Evolutionary conservation across 2,113 vertebrate species (phyloP).

Genomic region (Centropus bengalensis): DNA sequence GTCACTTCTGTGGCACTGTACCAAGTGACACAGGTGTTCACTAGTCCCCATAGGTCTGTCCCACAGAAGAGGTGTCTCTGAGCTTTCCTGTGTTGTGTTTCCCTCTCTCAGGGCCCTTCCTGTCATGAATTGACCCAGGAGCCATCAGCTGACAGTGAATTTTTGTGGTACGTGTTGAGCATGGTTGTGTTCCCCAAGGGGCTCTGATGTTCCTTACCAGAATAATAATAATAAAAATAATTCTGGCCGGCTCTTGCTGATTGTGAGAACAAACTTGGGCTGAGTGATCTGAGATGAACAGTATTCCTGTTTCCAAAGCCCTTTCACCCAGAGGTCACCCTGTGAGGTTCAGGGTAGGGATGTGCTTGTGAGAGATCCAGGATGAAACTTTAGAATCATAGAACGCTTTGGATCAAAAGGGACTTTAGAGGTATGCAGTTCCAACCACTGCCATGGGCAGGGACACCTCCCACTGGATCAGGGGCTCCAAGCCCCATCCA

Average conservation of each 20-base stretch:
- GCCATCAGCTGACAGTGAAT: not conserved
- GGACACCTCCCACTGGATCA: too few species aligned
- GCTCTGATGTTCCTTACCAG: not conserved
- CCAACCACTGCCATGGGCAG: too few species aligned
- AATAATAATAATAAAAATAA: not conserved
- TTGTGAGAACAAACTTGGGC: not conserved
- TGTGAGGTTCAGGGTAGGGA: not conserved
- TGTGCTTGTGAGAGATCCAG: not conserved
- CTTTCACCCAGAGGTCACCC: not conserved
- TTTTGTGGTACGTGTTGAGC: fast-evolving
- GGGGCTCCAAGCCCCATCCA: too few species aligned
- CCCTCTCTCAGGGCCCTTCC: not conserved
- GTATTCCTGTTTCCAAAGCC: too few species aligned
- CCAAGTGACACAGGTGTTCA: fast-evolving
- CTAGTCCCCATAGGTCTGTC: not conserved
- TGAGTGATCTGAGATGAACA: not conserved
- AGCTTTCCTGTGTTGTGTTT: not conserved
- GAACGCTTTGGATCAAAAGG: too few species aligned
- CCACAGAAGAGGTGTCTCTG: not conserved
- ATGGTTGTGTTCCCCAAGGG: not conserved
- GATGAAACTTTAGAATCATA: not conserved
- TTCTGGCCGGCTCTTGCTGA: not conserved
- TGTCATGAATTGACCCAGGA: not conserved
- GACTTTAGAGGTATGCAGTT: too few species aligned
- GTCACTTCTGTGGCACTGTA: fast-evolving